These are phyloP conservation scores for Fissipunctia ypsillon DNA, from an alignment of 2,888 invertebrate genomes.

Conservation along the genomic window DNA sequence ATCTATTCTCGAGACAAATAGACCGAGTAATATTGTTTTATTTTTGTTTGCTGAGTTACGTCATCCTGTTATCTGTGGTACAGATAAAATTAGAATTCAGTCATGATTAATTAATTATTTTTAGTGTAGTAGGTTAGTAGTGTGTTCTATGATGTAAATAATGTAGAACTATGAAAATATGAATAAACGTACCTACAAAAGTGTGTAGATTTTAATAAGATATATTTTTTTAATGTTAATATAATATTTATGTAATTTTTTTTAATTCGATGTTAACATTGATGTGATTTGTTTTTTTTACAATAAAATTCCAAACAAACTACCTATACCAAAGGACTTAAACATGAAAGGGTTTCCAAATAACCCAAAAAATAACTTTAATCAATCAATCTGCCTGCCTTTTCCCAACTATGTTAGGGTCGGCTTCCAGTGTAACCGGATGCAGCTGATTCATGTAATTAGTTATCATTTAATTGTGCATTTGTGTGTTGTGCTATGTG, in stretches of 20 bases:
- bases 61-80: conserved; percentile 30
- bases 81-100: conserved; percentile 28
- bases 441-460: too few species aligned
- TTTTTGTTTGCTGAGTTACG: conserved; percentile 17
- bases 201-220: neutral
- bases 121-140: too few species aligned
- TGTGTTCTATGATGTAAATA: neutral
- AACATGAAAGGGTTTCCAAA: neutral
- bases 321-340: neutral
- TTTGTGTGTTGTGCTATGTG: too few species aligned
- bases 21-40: neutral
- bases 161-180: neutral
- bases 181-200: neutral
- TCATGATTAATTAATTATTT: neutral
- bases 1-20: neutral
- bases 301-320: neutral
- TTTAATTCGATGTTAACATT: neutral
- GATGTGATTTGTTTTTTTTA: neutral
- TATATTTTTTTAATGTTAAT: neutral
- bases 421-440: too few species aligned
- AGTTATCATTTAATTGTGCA: too few species aligned
- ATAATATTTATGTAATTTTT: neutral
- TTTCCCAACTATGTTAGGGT: too few species aligned
- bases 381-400: too few species aligned
- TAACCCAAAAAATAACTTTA: neutral